These are phyloP conservation scores for Hycleus phaleratus DNA, from an alignment of 1,140 invertebrate species.

Conservation along the genomic window DNA sequence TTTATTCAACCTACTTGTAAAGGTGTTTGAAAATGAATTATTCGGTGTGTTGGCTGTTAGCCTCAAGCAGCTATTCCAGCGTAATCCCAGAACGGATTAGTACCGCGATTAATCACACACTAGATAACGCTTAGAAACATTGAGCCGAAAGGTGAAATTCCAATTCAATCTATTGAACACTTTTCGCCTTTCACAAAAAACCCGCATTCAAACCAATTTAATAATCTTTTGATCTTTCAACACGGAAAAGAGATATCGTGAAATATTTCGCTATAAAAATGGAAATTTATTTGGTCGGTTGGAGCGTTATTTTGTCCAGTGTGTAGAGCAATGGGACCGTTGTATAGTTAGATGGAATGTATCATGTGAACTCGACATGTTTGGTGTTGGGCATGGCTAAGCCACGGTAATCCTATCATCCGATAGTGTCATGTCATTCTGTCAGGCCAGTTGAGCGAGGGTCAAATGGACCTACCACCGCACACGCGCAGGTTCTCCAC, in stretches of 20 bases:
- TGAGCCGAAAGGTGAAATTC: slow-evolving; percentile 24
- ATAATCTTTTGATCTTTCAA: background rate
- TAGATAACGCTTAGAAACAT: slow-evolving; percentile 16
- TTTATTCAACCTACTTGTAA: background rate
- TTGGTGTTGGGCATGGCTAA: slow-evolving; percentile 35
- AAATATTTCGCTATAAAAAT: background rate
- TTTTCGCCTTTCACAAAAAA: background rate
- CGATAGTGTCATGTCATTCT: slow-evolving; percentile 40
- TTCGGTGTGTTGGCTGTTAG: slow-evolving; percentile 14
- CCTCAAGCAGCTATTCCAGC: slow-evolving; percentile 14
- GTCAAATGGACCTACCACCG: slow-evolving; percentile 16
- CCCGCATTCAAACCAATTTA: background rate
- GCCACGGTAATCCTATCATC: slow-evolving; percentile 38
- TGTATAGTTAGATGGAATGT: slow-evolving; percentile 17
- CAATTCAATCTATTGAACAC: background rate
- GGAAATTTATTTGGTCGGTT: too few relatives aligned
- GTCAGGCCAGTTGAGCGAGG: slow-evolving; percentile 31
- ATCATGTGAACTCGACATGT: slow-evolving; percentile 31
- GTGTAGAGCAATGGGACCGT: slow-evolving; percentile 1
- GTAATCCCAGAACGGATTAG: slow-evolving; percentile 16
- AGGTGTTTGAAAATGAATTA: slow-evolving; percentile 8
- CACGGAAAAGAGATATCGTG: background rate
- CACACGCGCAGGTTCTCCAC: slow-evolving; percentile 20
- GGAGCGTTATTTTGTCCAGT: too few relatives aligned
- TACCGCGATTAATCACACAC: slow-evolving; percentile 22